Evolutionary conservation across 2,797 vertebrate genomes (phyloP).

Genomic region (Rhinella marina): DNA sequence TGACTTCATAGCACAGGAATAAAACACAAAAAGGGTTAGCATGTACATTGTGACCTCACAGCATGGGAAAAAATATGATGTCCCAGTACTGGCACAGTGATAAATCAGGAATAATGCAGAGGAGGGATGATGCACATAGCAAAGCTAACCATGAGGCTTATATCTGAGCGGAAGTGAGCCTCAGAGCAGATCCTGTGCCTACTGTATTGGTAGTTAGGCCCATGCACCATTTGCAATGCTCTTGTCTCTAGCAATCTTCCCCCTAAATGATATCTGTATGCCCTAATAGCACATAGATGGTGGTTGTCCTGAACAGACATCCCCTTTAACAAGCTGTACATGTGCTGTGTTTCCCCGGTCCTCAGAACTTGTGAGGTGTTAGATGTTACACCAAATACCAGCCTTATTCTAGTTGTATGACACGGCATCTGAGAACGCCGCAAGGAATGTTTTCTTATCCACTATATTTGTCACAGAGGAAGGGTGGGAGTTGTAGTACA

Average conservation of each 20-base stretch:
- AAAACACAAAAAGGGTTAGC: too few relatives aligned
- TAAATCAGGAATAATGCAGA: neutral
- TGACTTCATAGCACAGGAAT: too few relatives aligned
- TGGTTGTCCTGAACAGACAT: neutral
- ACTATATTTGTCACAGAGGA: constrained; percentile 19
- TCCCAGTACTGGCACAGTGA: neutral
- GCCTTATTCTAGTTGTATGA: neutral
- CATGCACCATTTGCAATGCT: neutral
- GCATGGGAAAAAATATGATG: neutral
- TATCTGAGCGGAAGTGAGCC: too few relatives aligned
- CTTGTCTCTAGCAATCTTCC: neutral
- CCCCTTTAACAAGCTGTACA: neutral
- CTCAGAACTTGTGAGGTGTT: neutral
- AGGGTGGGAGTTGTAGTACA: neutral
- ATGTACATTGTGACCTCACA: neutral
- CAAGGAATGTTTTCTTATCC: neutral
- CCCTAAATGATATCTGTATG: too few relatives aligned
- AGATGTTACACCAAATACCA: neutral
- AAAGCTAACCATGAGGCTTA: neutral
- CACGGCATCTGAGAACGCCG: neutral
- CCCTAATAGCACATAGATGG: too few relatives aligned
- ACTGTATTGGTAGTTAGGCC: neutral
- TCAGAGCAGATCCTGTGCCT: neutral
- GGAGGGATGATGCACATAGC: neutral
- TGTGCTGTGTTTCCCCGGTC: neutral